Evolutionary conservation across 2,888 invertebrate species (phyloP).

Genomic region (Morpho deidamia): DNA sequence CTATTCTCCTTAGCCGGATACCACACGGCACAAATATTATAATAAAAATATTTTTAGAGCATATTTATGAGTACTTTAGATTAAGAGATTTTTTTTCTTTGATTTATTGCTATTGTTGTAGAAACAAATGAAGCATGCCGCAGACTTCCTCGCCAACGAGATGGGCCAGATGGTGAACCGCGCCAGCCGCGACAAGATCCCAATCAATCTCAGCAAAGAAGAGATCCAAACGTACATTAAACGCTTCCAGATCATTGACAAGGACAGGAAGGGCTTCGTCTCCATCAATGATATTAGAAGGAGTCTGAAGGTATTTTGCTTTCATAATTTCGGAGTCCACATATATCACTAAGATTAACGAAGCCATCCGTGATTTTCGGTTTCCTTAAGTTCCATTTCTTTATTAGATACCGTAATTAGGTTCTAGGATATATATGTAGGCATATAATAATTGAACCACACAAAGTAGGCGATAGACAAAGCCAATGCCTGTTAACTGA

Average conservation of each 20-base stretch:
- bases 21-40: no score
- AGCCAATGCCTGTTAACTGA: no score
- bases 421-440: no score
- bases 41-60: no score
- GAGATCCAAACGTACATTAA: conserved; percentile 97
- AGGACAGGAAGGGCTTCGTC: conserved; percentile 97
- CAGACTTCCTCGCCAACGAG: conserved; percentile 93
- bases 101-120: conserved; percentile 47
- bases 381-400: no score
- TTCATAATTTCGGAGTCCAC: background rate
- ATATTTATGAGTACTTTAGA: no score
- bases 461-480: no score
- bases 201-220: conserved; percentile 94
- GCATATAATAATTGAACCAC: no score
- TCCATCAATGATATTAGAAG: conserved; percentile 98
- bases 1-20: no score
- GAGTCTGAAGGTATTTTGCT: conserved; percentile 89
- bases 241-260: conserved; percentile 96
- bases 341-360: background rate
- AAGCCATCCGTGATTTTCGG: no score
- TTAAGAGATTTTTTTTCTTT: background rate
- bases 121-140: conserved; percentile 89
- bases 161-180: conserved; percentile 98
- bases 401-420: no score
- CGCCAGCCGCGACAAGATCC: conserved; percentile 90